Base-by-base conservation (phyloP, 2,113 vertebrate genomes). In the Urocolius indicus region DNA sequence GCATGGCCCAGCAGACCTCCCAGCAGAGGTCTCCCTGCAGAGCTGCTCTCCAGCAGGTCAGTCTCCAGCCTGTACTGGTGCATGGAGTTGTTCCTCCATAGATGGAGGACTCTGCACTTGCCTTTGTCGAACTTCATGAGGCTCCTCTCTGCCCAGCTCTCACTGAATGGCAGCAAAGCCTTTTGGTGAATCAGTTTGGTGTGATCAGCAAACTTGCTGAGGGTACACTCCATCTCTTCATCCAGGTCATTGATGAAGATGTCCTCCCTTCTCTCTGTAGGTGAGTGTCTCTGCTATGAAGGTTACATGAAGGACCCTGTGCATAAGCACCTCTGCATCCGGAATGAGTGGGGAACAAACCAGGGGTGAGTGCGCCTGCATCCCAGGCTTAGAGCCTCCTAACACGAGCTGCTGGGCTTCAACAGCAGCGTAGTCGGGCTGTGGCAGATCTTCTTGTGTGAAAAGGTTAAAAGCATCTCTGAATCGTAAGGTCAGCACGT, bases 251-350 rank as follows among this genome's bases (percentile, higher is more conserved):
- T 41, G 38, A 41, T 41, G 38, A 41, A 41, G 38, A 48, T 92
- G 49, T 91, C 22, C 59, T 55, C 36, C 29, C 20, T 27, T 85
- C 38, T 83, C 67, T 82, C 81, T 81, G 8, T 87, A 99, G 99
- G 99, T 80, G 99, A 99, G 65, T 99, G 99, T 82, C 98, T 99
- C 82, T 99, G 99, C 97, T 99, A 99, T 0, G 99, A 99, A 77
- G 99, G 99, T 41, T 99, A 99, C 95, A 99, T 99, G 99, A 99
- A 98, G 96, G 99, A 99, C 90, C 99, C 99, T 0, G 99, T 99
- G 32, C 99, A 99, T 91, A 99, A 99, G 94, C 99, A 99, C 66
- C 99, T 99, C 79, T 99, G 99, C 97, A 99, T 99, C 97, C 98
- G 99, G 73, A 99, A 99, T 0, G 99, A 99, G 94, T 99, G 99